Evolutionary conservation across 1,140 invertebrate genomes (phyloP).

Genomic region (Microplitis demolitor): DNA sequence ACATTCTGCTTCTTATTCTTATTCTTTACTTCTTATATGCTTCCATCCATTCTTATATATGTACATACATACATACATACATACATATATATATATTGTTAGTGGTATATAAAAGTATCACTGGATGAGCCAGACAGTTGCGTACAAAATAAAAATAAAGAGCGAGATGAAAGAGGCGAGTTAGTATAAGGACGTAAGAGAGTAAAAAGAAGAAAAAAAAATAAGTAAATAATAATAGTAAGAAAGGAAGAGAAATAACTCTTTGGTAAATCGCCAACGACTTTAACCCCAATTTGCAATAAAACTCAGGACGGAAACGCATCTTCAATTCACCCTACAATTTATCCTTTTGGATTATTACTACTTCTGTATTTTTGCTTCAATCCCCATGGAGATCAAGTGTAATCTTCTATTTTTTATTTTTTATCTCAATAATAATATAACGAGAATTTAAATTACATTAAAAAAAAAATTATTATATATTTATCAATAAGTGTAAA

Average conservation of each 20-base stretch:
- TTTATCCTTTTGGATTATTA: not conserved
- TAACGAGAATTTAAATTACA: too few relatives aligned
- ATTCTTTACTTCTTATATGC: too few relatives aligned
- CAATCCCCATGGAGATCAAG: not conserved
- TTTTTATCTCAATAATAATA: too few relatives aligned
- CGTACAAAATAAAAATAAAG: not conserved
- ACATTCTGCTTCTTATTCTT: not conserved
- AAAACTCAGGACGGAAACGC: slow-evolving; percentile 39
- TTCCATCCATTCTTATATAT: not conserved
- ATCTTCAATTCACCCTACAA: slow-evolving; percentile 17
- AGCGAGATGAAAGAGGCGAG: not conserved
- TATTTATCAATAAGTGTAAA: too few relatives aligned
- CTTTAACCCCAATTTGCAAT: slow-evolving; percentile 59
- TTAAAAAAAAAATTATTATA: too few relatives aligned
- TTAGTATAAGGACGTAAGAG: not conserved
- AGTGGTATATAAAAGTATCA: too few relatives aligned
- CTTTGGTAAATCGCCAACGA: slow-evolving; percentile 51
- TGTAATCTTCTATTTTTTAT: not conserved
- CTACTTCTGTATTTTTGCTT: not conserved
- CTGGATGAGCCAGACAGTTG: too few relatives aligned
- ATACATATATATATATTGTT: not conserved
- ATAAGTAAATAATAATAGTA: too few relatives aligned
- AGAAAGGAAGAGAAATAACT: too few relatives aligned
- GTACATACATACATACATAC: not conserved
- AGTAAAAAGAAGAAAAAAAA: slow-evolving; percentile 36